phyloP scores from a whole-genome alignment of 2,888 invertebrate species.

The Oeneis ivallda region DNA sequence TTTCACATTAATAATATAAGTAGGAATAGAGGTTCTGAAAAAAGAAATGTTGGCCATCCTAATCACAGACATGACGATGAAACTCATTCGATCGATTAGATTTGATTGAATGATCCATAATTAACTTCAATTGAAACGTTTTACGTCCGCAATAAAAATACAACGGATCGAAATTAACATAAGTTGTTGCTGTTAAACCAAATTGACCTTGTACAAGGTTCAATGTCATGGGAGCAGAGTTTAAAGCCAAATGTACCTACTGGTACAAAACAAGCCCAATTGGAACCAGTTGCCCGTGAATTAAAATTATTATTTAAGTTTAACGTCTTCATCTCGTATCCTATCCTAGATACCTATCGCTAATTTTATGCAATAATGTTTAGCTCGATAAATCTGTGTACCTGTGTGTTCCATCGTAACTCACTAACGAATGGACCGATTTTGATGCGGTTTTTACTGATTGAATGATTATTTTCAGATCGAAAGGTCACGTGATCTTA shows the following conservation, averaged over 20 bases:
- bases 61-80: neutral
- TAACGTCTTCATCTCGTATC: conserved; percentile 20
- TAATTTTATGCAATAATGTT: too few species aligned
- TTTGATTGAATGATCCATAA: conserved; percentile 14
- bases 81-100: conserved; percentile 2
- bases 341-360: too few species aligned
- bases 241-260: neutral
- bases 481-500: too few species aligned
- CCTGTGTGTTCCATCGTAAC: too few species aligned
- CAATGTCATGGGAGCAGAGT: conserved; percentile 29
- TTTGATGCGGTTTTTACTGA: too few species aligned
- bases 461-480: too few species aligned
- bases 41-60: neutral
- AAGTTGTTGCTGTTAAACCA: neutral
- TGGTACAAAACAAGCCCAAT: conserved; percentile 13
- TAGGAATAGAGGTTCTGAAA: too few species aligned
- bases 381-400: too few species aligned
- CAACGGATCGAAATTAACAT: conserved; percentile 10
- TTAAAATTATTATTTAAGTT: conserved; percentile 18
- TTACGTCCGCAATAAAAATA: conserved; percentile 30
- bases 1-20: too few species aligned
- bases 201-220: conserved; percentile 33
- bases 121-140: conserved; percentile 15
- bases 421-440: too few species aligned
- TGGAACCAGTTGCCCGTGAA: conserved; percentile 35